These are phyloP conservation scores for Trematomus loennbergii DNA, from an alignment of 2,113 vertebrate genomes.

Conservation along the genomic window DNA sequence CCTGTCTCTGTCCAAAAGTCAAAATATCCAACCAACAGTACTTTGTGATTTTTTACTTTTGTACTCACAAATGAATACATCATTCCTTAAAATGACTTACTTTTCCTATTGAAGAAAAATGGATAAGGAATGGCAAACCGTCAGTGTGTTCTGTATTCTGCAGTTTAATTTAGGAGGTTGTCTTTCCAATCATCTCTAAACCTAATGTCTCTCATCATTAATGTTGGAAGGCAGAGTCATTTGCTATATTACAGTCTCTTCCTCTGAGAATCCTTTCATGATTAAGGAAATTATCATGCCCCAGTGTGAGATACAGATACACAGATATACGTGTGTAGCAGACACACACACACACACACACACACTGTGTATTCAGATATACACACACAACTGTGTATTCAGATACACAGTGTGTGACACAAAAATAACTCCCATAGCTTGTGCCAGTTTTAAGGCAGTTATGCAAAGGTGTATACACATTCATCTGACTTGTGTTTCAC, in stretches of 20 bases:
- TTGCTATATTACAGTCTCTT: constrained; percentile 56
- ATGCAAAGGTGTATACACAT: background rate
- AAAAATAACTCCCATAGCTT: constrained; percentile 12
- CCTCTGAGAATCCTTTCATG: constrained; percentile 61
- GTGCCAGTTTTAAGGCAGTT: constrained; percentile 17
- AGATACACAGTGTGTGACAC: background rate
- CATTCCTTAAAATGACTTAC: background rate
- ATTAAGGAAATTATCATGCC: constrained; percentile 62
- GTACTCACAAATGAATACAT: background rate
- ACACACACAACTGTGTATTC: background rate
- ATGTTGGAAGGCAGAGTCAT: constrained; percentile 51
- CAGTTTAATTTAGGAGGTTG: constrained; percentile 7
- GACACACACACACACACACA: background rate
- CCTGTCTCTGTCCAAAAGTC: background rate
- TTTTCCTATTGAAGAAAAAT: background rate
- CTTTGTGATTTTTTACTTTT: no score
- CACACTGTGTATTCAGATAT: background rate
- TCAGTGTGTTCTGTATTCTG: background rate
- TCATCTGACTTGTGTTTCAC: constrained; percentile 26
- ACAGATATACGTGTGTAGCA: background rate
- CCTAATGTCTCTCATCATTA: constrained; percentile 57
- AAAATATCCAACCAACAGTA: background rate
- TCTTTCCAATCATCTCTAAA: constrained; percentile 21
- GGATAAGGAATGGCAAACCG: background rate
- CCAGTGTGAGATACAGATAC: constrained; percentile 31